Evolutionary conservation across 2,797 vertebrate species (phyloP), one percentile per base, ranked within the genome.

Genomic region (Cephalopachus bancanus): DNA sequence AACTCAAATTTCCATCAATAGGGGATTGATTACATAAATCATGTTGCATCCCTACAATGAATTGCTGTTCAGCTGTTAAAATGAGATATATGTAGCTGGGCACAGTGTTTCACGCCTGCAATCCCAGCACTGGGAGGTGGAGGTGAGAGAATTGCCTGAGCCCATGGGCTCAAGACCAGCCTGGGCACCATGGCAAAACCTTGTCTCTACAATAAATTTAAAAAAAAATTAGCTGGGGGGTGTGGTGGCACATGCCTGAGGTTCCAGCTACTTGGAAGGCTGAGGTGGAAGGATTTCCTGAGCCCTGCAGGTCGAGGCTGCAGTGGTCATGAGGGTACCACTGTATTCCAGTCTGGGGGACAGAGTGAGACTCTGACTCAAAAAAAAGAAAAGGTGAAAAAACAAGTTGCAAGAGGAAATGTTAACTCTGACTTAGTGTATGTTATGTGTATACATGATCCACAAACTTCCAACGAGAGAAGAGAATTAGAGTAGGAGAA

Each of bases 21-120:
- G 19, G 55, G 33, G 20, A 51, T 55, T 83, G 71, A 22, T 67
- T 88, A 95, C 90, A 69, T 83, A 81, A 90, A 75, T 72, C n/a
- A 60, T 88, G 57, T 83, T 78, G 19, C 19, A 76, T 69, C 14
- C 24, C 14, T 24, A 93, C 30, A 89, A n/a, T 49, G n/a, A 93
- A 93, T 79, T 62, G 53, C 24, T 69, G 74, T 74, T 11, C 62
- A 65, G 10, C 51, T 83, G 10, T 83, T 86, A 65, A 75, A 93
- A 72, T 86, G 37, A 95, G 10, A 10, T 85, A 72, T 37, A 44
- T 67, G 26, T 37, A 37, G 65, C 30, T 0, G 0, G 30, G 65
- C 15, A 37, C 37, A 37, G 37, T 37, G 37, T 2, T 37, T 37
- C 37, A 37, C 37, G 3, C 37, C 37, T 37, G 37, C 37, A 37